Percentiles rank a stretch among this genome's conserved stretches.
These are phyloP conservation scores for Xestia sexstrigata DNA, from an alignment of 2,888 invertebrate species.

Conservation along the genomic window DNA sequence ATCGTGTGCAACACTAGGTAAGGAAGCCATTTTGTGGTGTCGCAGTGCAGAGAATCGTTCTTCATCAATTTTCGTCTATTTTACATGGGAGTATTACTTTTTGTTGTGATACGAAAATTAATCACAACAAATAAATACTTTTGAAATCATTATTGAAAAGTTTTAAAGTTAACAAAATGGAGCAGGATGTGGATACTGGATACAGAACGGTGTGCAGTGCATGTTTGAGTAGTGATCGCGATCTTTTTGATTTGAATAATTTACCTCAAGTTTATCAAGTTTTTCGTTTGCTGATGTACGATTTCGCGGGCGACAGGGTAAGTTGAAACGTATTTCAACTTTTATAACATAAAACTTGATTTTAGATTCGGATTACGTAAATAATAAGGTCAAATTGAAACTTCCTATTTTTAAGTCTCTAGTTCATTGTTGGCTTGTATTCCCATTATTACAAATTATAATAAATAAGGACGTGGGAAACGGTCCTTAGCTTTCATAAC, in stretches of 20 bases:
- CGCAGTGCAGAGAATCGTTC: slow-evolving; percentile 82
- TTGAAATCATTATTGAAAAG: slow-evolving; percentile 60
- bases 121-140: slow-evolving; percentile 74
- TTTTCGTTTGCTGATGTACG: slow-evolving; percentile 84
- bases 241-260: slow-evolving; percentile 80
- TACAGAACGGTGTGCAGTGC: slow-evolving; percentile 82
- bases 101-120: slow-evolving; percentile 87
- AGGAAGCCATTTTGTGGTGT: slow-evolving; percentile 90
- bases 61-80: slow-evolving; percentile 88
- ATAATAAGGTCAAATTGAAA: slow-evolving; percentile 48
- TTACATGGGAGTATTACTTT: slow-evolving; percentile 90
- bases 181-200: slow-evolving; percentile 83
- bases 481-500: not conserved
- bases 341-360: not conserved
- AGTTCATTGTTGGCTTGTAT: not conserved
- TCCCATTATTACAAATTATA: not conserved
- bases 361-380: slow-evolving; percentile 60
- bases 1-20: slow-evolving; percentile 78
- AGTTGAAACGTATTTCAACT: slow-evolving; percentile 69
- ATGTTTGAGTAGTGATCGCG: slow-evolving; percentile 84
- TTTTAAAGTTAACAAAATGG: slow-evolving; percentile 77
- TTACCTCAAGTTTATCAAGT: slow-evolving; percentile 79
- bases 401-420: not conserved
- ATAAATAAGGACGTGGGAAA: not conserved
- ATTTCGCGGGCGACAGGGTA: slow-evolving; percentile 85